Base-by-base conservation (phyloP, 2,797 vertebrate species). In the Anguilla anguilla region DNA sequence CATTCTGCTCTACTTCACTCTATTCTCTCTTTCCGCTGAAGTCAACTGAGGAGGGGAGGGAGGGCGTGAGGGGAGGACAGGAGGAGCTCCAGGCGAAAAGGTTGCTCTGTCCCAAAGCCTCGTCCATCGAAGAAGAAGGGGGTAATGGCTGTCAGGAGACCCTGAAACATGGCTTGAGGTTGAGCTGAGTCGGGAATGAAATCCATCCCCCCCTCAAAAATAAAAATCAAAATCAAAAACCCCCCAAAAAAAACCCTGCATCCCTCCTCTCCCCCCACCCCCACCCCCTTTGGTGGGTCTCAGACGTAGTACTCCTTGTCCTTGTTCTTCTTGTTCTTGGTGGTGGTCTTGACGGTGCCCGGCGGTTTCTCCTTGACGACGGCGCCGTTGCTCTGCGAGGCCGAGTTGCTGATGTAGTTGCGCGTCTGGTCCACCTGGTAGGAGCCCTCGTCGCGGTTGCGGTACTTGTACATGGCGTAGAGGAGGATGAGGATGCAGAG, bases 301-400 rank as follows among this genome's bases (percentile, higher is more conserved):
- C 96, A 99, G 92, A 99, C 98, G 84, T 99, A 99, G 91, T 99
- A 99, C 91, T 99, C 98, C 93, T 99, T 99, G 96, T 99, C 98
- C 92, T 99, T 99, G 95, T 98, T 98, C 95, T 98, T 98, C 96
- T 98, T 98, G 92, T 96, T 97, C 92, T 98, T 99, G 94, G 96
- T 95, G 91, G 96, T 95, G 89, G 97, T 96, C 93, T 98, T 98
- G 90, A 97, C 95, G 88, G 97, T 95, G 81, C 94, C 91, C 0
- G 95, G 91, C 51, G 94, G 96, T 94, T 98, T 98, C 95, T 98
- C 97, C 84, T 99, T 98, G 83, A 98, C 97, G 89, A 97, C 96
- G 0, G 97, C 95, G 69, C 97, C 97, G 35, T 98, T 98, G 95
- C 97, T 98, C 94, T 98, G 97, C 3, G 93, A 91, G 25, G 96